Conservation (phyloP, 2,797 vertebrate genomes). For the Acanthurus lineatus region DNA sequence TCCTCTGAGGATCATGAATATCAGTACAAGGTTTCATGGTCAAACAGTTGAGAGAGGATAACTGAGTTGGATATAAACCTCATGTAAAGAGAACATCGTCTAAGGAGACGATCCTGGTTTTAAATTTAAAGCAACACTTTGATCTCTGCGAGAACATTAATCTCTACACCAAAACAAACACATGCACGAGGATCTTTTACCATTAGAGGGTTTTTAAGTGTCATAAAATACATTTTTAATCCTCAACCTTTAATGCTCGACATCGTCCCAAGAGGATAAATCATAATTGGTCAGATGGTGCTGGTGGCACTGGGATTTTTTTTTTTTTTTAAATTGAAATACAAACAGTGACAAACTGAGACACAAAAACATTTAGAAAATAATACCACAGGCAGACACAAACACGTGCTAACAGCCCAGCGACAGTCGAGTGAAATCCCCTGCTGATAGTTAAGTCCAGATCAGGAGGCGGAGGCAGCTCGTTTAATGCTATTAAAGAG, state of each 20-base stretch:
- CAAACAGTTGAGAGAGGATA: background rate
- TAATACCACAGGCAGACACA: slow-evolving; percentile 48
- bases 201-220: background rate
- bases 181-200: slow-evolving; percentile 2
- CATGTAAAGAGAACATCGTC: background rate
- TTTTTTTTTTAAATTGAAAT: no score
- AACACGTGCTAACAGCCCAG: slow-evolving; percentile 45
- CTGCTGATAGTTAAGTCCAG: slow-evolving; percentile 79
- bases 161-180: slow-evolving; percentile 1
- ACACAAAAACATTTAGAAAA: slow-evolving; percentile 6
- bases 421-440: slow-evolving; percentile 74
- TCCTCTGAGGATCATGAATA: slow-evolving; percentile 6
- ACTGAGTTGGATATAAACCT: background rate
- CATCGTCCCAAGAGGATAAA: slow-evolving; percentile 4
- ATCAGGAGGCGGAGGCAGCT: slow-evolving; percentile 77
- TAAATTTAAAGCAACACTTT: background rate
- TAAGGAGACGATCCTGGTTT: background rate
- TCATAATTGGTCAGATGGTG: background rate
- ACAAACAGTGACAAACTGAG: background rate
- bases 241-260: slow-evolving; percentile 5
- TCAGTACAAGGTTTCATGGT: background rate
- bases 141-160: slow-evolving; percentile 1
- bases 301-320: background rate
- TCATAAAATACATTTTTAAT: slow-evolving; percentile 30
- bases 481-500: slow-evolving; percentile 79